phyloP scores from a whole-genome alignment of 1,140 invertebrate genomes.

The Aphidius gifuensis region DNA sequence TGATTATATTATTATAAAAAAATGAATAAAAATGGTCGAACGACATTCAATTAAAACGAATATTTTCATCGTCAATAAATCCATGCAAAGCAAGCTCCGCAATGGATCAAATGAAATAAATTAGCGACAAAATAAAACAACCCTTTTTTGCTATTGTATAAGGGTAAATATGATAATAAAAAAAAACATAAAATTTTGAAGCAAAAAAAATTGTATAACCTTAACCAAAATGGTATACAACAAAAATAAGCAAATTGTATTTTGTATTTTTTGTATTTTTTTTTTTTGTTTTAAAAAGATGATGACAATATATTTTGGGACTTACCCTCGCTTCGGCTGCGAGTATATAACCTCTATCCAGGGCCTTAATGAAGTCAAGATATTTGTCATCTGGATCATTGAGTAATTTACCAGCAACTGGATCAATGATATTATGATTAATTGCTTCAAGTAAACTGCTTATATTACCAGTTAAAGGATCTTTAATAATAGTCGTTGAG shows the following conservation, averaged over 20 bases:
- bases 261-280: background rate
- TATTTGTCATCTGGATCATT: conserved; percentile 63
- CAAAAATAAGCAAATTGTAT: conserved; percentile 34
- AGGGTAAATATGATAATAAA: conserved; percentile 14
- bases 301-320: conserved; percentile 35
- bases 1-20: no score
- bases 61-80: background rate
- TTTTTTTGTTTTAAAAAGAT: no score
- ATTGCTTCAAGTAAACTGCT: conserved; percentile 77
- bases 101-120: conserved; percentile 21
- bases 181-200: conserved; percentile 22
- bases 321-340: conserved; percentile 91
- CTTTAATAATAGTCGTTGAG: conserved; percentile 78
- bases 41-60: no score
- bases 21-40: no score
- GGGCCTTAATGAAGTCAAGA: conserved; percentile 82
- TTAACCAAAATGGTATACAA: conserved; percentile 29
- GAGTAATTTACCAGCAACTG: conserved; percentile 67
- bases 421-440: conserved; percentile 71
- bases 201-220: conserved; percentile 26
- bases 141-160: conserved; percentile 20
- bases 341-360: conserved; percentile 81
- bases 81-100: conserved; percentile 28
- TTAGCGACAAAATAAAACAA: conserved; percentile 3
- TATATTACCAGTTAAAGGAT: conserved; percentile 72